Conservation (phyloP, 2,888 invertebrate genomes). For the Trypoxylon attenuatum region DNA sequence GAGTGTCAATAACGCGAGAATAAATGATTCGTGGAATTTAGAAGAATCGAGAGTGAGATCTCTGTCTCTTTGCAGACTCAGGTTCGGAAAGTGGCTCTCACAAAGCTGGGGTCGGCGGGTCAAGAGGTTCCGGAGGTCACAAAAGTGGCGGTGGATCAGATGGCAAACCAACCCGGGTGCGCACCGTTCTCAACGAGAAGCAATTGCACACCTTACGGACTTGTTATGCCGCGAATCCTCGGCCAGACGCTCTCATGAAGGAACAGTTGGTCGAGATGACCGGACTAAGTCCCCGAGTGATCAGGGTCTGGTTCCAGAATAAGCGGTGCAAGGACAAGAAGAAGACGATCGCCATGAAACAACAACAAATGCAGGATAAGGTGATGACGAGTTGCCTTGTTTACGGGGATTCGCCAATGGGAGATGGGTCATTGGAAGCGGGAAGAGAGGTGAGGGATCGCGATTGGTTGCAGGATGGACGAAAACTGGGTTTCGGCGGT, state of each 20-base stretch:
- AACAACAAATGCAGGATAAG: constrained; percentile 99
- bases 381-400: constrained; percentile 77
- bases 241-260: constrained; percentile 99
- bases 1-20: no score
- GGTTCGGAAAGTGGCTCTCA: constrained; percentile 93
- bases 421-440: no score
- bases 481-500: constrained; percentile 93
- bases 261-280: constrained; percentile 99
- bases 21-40: no score
- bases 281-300: constrained; percentile 95
- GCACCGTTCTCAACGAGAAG: constrained; percentile 99
- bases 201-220: constrained; percentile 98
- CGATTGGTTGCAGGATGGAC: constrained; percentile 85
- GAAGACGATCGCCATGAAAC: constrained; percentile 96
- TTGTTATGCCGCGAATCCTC: constrained; percentile 97
- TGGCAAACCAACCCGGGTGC: constrained; percentile 98
- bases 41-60: no score
- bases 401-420: no score
- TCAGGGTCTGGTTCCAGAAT: constrained; percentile 99
- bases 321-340: constrained; percentile 99
- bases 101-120: constrained; percentile 81
- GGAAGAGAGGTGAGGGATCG: neutral
- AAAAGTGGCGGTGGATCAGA: constrained; percentile 80
- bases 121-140: constrained; percentile 77
- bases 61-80: constrained; percentile 82